Conservation (phyloP, 2,113 vertebrate genomes). For the Patagioenas fasciata region DNA sequence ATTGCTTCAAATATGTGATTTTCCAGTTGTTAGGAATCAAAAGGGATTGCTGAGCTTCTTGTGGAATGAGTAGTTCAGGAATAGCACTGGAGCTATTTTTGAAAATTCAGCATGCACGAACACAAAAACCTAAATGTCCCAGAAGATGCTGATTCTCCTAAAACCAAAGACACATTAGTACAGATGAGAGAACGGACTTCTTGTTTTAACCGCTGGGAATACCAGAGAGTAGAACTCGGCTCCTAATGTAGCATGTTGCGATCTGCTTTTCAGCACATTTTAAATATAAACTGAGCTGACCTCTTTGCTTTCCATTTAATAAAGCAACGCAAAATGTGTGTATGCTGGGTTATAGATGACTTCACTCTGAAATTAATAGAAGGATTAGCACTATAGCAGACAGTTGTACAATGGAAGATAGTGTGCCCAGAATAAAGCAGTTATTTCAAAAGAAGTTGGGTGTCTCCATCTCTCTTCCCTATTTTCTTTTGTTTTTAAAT, state of each 20-base stretch:
- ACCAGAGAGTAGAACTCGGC: not conserved
- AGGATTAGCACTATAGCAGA: conserved; percentile 20
- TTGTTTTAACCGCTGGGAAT: conserved; percentile 38
- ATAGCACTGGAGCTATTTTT: conserved; percentile 16
- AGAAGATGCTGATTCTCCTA: conserved; percentile 41
- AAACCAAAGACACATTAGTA: conserved; percentile 13
- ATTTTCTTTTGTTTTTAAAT: not conserved
- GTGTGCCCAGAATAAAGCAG: conserved; percentile 15
- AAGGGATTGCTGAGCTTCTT: not conserved
- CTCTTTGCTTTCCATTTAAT: conserved; percentile 56
- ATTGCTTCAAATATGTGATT: not conserved
- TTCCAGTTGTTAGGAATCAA: not conserved
- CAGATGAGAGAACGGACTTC: conserved; percentile 29
- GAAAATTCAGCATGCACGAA: not conserved
- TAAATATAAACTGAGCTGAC: conserved; percentile 43
- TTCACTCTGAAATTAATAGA: conserved; percentile 10
- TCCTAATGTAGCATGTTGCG: conserved; percentile 25
- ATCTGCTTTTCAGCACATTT: conserved; percentile 35
- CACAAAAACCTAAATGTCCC: conserved; percentile 5
- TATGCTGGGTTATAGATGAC: conserved; percentile 21
- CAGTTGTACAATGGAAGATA: not conserved
- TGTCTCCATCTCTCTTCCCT: not conserved
- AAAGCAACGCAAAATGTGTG: conserved; percentile 21
- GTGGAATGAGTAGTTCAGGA: not conserved
- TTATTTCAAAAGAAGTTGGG: not conserved